Conservation (phyloP, 2,113 vertebrate genomes). For the Mesitornis unicolor region DNA sequence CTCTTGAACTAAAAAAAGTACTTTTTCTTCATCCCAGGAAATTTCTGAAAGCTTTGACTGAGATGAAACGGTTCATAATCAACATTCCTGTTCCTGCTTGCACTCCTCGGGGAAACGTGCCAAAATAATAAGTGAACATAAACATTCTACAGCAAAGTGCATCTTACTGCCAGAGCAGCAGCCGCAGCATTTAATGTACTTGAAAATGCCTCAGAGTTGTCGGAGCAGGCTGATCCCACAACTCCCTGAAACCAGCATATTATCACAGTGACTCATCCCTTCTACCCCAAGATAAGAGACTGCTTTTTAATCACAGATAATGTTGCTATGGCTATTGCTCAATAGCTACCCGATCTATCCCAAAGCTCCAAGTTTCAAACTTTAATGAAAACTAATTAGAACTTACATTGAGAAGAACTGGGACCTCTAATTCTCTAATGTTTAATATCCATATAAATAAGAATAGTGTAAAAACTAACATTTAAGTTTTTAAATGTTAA, state of each 20-base stretch:
- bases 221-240: background rate
- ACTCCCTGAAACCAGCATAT: background rate
- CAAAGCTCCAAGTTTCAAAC: background rate
- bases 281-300: background rate
- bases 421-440: background rate
- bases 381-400: background rate
- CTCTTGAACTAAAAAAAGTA: background rate
- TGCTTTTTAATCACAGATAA: background rate
- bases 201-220: constrained; percentile 17
- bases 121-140: constrained; percentile 35
- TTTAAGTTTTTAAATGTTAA: background rate
- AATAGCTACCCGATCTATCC: background rate
- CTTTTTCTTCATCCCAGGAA: background rate
- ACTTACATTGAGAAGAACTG: background rate
- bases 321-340: background rate
- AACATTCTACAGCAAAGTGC: constrained; percentile 4
- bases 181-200: background rate
- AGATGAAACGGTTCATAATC: background rate
- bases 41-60: constrained; percentile 1
- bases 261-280: constrained; percentile 28
- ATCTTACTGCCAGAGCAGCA: constrained; percentile 24
- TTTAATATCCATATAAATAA: background rate
- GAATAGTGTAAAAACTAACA: background rate
- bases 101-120: background rate
- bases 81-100: constrained; percentile 37